Evolutionary conservation across 2,888 invertebrate genomes (phyloP), one percentile per base, ranked within the genome.

Genomic region (Salticus scenicus): DNA sequence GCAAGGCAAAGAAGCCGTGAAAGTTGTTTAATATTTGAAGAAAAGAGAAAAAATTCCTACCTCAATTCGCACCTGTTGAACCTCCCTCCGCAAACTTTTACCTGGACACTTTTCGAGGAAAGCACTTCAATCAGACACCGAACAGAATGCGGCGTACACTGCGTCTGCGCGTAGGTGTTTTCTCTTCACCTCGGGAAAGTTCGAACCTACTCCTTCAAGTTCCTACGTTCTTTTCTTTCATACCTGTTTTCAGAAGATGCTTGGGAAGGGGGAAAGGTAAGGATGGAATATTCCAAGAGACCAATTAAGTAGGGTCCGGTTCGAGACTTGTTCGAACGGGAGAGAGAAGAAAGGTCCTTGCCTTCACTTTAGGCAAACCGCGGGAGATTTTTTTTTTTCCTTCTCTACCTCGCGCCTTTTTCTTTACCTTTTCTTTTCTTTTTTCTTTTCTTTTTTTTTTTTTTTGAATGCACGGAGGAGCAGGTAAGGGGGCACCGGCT

Each of bases 151-250:
- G 47, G 51, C 47, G 31, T 12, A 12, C 24, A 81, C 82, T 82
- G 82, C 82, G 82, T 30, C 82, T 82, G 82, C 82, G 82, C 82
- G 82, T 82, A 82, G 82, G 82, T 82, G 82, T 67, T 20, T 31
- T 80, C 64, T 51, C 30, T 51, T 27, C 63, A 57, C 75, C 70
- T 57, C 67, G 64, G 42, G 74, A 42, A 69, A 47, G 47, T 57
- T 30, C 33, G 42, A 70, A 41, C 70, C 70, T 64, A 42, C 71
- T 72, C 41, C 71, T 70, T 31, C 67, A 41, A 14, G 33, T 33
- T 28, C 47, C 70, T 66, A 66, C 66, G 66, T 66, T 57, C 57
- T 67, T 63, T 33, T 42, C 70, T 31, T 57, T 37, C 41, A 33
- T 72, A 64, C 71, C 63, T 63, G 33, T 41, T n/a, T 47, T 24